Conservation (phyloP, 2,888 invertebrate species). For the Lithophane leautieri region DNA sequence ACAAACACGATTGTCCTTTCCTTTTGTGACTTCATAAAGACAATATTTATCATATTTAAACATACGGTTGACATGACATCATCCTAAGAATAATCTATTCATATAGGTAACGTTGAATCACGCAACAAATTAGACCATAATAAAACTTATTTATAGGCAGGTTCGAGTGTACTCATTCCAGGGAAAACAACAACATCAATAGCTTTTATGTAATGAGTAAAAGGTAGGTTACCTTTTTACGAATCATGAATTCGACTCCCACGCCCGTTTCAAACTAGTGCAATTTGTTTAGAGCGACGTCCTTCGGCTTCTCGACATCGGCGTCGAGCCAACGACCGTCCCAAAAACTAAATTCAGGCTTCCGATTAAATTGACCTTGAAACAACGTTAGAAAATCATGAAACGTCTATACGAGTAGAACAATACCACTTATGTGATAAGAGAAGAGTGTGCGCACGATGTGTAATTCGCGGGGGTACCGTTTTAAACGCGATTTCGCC, state of each 20-base stretch:
- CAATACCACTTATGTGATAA: slow-evolving; percentile 72
- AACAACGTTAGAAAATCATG: slow-evolving; percentile 41
- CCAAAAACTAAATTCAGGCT: slow-evolving; percentile 44
- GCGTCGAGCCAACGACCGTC: slow-evolving; percentile 44
- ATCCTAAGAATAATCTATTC: slow-evolving; percentile 62
- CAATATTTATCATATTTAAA: slow-evolving; percentile 73
- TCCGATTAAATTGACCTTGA: slow-evolving; percentile 56
- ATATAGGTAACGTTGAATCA: slow-evolving; percentile 40
- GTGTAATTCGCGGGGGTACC: slow-evolving; percentile 81
- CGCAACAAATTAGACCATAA: slow-evolving; percentile 18
- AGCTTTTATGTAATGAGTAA: slow-evolving; percentile 45
- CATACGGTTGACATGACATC: slow-evolving; percentile 76
- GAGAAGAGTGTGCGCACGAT: slow-evolving; percentile 70
- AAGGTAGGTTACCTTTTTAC: slow-evolving; percentile 59
- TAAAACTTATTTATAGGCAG: slow-evolving; percentile 9
- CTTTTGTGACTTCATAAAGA: slow-evolving; percentile 73
- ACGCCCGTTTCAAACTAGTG: slow-evolving; percentile 54
- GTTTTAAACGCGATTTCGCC: slow-evolving; percentile 85
- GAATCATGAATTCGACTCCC: slow-evolving; percentile 61
- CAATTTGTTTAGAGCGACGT: slow-evolving; percentile 60
- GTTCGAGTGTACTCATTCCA: slow-evolving; percentile 7
- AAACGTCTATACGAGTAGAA: slow-evolving; percentile 58
- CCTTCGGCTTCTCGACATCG: slow-evolving; percentile 31
- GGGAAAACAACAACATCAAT: slow-evolving; percentile 22
- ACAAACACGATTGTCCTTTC: slow-evolving; percentile 77